Evolutionary conservation across 2,797 vertebrate species (phyloP), one percentile per base, ranked within the genome.

Genomic region (Spinus pinus): DNA sequence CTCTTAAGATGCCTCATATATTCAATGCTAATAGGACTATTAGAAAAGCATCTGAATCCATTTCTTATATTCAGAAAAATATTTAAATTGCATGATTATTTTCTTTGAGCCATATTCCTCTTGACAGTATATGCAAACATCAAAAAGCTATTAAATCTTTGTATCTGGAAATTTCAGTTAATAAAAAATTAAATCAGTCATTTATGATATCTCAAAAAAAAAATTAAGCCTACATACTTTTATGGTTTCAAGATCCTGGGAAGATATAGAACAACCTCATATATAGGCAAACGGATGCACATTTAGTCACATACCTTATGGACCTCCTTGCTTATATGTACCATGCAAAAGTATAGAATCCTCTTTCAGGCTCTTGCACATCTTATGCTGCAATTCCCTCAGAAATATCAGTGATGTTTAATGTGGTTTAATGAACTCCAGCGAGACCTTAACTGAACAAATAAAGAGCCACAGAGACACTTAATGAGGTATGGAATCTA

Each of bases 401-500:
- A 80, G 37, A 50, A 85, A 73, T n/a, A 4, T 42, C 81, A 60
- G 16, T 75, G 31, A 44, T 62, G 53, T 70, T 79, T 84, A 75
- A 81, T 84, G 46, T 60, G 21, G 37, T 89, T 96, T 83, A 84
- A 93, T 72, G 77, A 79, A 93, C 37, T 91, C 50, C 73, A 88
- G 13, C 73, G 87, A 87, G 78, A 94, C 44, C 27, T 64, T 78
- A 90, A 53, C 70, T 62, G 62, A 90, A 79, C 62, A 86, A 95
- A 92, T 62, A 87, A 54, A 86, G 67, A 91, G 53, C 20, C 51
- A 44, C 24, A 49, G 28, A n/a, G 41, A 30, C 49, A 61, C 31
- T 88, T 86, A 92, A 84, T 90, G 79, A 90, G 41, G 54, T 69
- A 82, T 86, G 47, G 64, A 94, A 90, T 80, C 57, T 86, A 74